Percentiles rank a stretch among this genome's conserved stretches.
These are phyloP conservation scores for Epiblema foenella DNA, from an alignment of 2,888 invertebrate genomes.

Conservation along the genomic window DNA sequence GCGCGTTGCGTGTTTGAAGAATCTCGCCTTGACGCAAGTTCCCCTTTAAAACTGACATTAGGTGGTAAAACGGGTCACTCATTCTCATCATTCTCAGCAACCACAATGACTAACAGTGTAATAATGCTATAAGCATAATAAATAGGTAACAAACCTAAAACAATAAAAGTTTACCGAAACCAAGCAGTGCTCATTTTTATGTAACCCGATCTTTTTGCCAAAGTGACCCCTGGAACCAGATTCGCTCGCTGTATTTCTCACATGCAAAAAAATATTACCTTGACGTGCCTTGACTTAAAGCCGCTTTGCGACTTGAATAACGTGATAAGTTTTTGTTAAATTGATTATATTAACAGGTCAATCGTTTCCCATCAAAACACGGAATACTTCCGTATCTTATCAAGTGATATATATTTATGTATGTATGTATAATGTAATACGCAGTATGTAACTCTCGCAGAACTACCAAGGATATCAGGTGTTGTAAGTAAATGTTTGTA, in stretches of 20 bases:
- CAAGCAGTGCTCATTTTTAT: background rate
- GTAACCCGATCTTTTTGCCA: conserved; percentile 10
- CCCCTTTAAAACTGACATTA: no score
- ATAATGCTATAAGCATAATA: no score
- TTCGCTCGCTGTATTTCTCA: background rate
- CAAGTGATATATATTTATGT: background rate
- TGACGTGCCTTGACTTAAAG: conserved; percentile 20
- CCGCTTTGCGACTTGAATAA: conserved; percentile 26
- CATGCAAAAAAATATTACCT: conserved; percentile 2
- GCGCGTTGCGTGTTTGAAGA: no score
- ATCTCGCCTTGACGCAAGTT: no score
- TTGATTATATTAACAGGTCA: conserved; percentile 15
- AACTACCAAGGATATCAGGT: conserved; percentile 33
- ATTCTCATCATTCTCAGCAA: background rate
- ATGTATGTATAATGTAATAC: conserved; percentile 4
- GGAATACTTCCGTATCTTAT: conserved; percentile 37
- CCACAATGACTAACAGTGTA: background rate
- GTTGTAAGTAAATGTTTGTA: conserved; percentile 38
- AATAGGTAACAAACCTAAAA: background rate
- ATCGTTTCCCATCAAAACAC: conserved; percentile 30
- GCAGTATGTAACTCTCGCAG: conserved; percentile 29
- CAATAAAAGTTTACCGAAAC: background rate
- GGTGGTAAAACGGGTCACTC: no score
- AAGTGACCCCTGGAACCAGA: conserved; percentile 29
- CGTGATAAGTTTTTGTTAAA: conserved; percentile 28